Conservation (phyloP, 2,113 vertebrate species). For the Rallus limicola region DNA sequence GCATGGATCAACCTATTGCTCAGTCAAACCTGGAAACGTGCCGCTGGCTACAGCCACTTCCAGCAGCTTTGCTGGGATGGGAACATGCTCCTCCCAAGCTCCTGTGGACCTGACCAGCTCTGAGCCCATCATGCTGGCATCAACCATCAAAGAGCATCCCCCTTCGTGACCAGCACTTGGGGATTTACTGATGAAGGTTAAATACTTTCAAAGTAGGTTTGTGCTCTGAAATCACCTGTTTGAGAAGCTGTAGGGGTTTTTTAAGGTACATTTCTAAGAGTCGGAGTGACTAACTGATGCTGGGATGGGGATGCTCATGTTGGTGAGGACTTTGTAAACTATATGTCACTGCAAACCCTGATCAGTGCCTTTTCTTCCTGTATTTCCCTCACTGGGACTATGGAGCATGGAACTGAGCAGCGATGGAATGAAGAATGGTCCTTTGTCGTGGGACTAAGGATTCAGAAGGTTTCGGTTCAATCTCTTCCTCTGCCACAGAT, state of each 20-base stretch:
- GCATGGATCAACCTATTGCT: neutral
- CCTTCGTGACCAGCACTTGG: fast-evolving
- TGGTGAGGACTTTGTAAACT: neutral
- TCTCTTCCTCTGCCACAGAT: neutral
- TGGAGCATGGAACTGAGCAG: fast-evolving
- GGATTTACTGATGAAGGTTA: neutral
- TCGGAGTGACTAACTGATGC: fast-evolving
- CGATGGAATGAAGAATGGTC: neutral
- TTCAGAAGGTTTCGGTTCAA: neutral
- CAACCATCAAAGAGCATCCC: neutral
- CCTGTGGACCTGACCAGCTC: neutral
- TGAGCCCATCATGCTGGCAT: fast-evolving
- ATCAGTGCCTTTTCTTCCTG: neutral
- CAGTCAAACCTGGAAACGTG: neutral
- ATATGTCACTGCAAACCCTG: neutral
- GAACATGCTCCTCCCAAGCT: fast-evolving
- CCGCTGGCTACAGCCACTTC: neutral
- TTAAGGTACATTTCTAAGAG: neutral
- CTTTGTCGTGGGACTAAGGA: neutral
- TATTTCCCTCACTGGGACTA: fast-evolving
- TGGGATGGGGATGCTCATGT: neutral
- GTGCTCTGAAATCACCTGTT: neutral
- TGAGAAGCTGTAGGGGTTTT: fast-evolving
- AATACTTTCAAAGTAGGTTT: neutral
- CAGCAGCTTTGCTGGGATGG: neutral